Evolutionary conservation across 2,113 vertebrate genomes (phyloP).

Genomic region (Sinocyclocheilus maitianheensis): DNA sequence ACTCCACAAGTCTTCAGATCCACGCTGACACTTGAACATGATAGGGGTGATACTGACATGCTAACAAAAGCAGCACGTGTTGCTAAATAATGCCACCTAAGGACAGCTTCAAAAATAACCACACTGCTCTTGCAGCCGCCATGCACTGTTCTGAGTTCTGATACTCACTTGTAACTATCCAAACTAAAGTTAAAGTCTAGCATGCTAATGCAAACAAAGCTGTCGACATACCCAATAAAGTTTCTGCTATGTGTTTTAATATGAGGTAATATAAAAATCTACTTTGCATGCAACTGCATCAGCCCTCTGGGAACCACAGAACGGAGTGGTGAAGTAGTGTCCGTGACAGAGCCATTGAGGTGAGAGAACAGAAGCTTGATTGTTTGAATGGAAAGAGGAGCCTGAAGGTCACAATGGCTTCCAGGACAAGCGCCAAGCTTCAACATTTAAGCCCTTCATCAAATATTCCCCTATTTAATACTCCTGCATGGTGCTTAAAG

Average conservation of each 20-base stretch:
- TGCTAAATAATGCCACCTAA: conserved; percentile 43
- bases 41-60: not conserved
- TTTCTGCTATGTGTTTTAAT: not conserved
- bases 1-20: not conserved
- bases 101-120: conserved; percentile 12
- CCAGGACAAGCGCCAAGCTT: conserved; percentile 3
- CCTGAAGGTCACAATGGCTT: conserved; percentile 22
- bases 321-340: conserved; percentile 22
- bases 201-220: not conserved
- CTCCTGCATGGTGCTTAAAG: not conserved
- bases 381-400: conserved; percentile 41
- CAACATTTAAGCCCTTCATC: conserved; percentile 37
- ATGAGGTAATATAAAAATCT: not conserved
- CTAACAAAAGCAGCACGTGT: not conserved
- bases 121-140: not conserved
- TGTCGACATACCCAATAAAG: not conserved
- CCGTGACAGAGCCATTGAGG: conserved; percentile 29
- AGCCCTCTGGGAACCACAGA: conserved; percentile 17
- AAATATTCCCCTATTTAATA: conserved; percentile 38
- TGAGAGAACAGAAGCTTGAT: conserved; percentile 41
- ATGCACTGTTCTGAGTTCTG: not conserved
- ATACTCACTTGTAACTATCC: not conserved
- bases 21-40: not conserved
- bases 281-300: conserved; percentile 11
- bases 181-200: not conserved